Percentiles rank a stretch among this genome's conserved stretches.
Evolutionary conservation across 2,113 vertebrate species (phyloP).

Genomic region (Psilopsiagon aurifrons): DNA sequence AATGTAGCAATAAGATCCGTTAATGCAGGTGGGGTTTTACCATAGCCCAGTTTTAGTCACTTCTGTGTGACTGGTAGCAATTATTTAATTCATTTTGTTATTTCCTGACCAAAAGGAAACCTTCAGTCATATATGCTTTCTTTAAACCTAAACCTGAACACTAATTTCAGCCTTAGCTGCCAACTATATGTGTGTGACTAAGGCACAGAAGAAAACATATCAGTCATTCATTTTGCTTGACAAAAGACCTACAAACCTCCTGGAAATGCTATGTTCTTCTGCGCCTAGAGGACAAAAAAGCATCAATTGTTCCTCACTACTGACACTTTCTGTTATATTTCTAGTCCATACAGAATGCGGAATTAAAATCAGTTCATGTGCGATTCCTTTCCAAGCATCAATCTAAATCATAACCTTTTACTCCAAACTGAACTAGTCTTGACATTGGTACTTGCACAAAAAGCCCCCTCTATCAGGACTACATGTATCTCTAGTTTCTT

Average conservation of each 20-base stretch:
- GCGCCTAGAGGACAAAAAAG: neutral
- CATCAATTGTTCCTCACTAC: neutral
- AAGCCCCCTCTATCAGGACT: neutral
- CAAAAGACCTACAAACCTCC: neutral
- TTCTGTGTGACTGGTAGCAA: neutral
- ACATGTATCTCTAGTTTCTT: neutral
- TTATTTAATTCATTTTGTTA: neutral
- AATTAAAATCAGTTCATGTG: neutral
- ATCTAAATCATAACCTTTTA: neutral
- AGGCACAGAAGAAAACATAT: neutral
- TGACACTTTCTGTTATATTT: neutral
- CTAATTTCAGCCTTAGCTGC: neutral
- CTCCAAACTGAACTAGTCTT: neutral
- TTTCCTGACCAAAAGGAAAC: neutral
- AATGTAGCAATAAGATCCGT: neutral
- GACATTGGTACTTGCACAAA: accelerated
- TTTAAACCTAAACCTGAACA: neutral
- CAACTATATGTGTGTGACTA: neutral
- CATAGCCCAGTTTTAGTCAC: neutral
- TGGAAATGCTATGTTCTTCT: neutral
- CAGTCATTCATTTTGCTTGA: neutral
- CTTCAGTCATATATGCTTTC: neutral
- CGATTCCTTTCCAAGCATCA: neutral
- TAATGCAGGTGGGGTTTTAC: neutral
- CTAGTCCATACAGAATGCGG: neutral